Conservation (phyloP, 2,888 invertebrate species). For the Epistrophella euchroma region DNA sequence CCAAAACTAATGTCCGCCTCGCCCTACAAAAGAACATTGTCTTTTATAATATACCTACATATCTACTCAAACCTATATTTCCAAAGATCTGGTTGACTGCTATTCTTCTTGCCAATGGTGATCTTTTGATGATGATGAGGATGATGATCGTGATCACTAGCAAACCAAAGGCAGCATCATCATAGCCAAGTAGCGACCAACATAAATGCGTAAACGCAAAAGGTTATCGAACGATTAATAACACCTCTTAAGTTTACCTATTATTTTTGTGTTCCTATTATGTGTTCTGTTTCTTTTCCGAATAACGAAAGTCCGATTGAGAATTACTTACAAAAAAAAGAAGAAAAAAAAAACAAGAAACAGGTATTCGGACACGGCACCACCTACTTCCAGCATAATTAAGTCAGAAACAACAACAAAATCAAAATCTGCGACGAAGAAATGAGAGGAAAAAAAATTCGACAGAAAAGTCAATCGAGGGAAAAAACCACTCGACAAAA, state of each 20-base stretch:
- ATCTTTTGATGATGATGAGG: slow-evolving; percentile 48
- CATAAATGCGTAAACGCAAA: slow-evolving; percentile 75
- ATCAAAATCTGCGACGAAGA: slow-evolving; percentile 72
- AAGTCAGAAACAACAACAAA: slow-evolving; percentile 69
- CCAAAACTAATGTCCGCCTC: slow-evolving; percentile 64
- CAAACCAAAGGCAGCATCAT: slow-evolving; percentile 44
- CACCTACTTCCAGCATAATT: slow-evolving; percentile 74
- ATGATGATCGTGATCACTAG: slow-evolving; percentile 61
- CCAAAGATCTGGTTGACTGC: slow-evolving; percentile 39
- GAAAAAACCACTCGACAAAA: slow-evolving; percentile 68
- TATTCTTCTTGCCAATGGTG: slow-evolving; percentile 53
- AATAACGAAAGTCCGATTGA: slow-evolving; percentile 73
- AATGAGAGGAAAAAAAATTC: slow-evolving; percentile 50
- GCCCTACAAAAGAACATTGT: slow-evolving; percentile 51
- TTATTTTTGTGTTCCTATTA: slow-evolving; percentile 59
- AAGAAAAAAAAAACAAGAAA: slow-evolving; percentile 49
- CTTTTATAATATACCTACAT: background rate
- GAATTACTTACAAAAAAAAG: slow-evolving; percentile 56
- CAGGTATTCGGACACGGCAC: slow-evolving; percentile 76
- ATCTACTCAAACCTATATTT: background rate
- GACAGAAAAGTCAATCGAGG: slow-evolving; percentile 68
- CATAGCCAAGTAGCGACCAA: slow-evolving; percentile 65
- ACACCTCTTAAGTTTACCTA: slow-evolving; percentile 75
- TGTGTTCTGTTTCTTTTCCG: slow-evolving; percentile 55
- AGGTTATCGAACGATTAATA: slow-evolving; percentile 76